These are phyloP conservation scores for Percina caprodes DNA, from an alignment of 2,113 vertebrate genomes.

Conservation along the genomic window DNA sequence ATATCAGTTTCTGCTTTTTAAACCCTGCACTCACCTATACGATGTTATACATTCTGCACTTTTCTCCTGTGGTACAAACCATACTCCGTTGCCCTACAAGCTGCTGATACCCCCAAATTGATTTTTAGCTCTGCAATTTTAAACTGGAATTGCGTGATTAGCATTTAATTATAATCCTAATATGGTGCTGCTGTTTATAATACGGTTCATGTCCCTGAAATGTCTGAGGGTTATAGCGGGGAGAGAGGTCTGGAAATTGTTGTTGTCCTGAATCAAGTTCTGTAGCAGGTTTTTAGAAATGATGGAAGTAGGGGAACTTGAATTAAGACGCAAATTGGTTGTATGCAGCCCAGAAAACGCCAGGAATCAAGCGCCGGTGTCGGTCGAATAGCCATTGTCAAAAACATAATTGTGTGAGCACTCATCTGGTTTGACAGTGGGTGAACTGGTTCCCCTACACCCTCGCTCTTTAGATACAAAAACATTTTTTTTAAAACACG, in stretches of 20 bases:
- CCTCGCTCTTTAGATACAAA: slow-evolving; percentile 32
- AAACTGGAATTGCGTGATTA: slow-evolving; percentile 56
- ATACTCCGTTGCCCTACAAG: slow-evolving; percentile 36
- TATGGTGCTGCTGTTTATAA: slow-evolving; percentile 53
- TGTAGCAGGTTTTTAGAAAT: slow-evolving; percentile 39
- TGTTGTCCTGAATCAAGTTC: slow-evolving; percentile 19
- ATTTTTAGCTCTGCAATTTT: slow-evolving; percentile 54
- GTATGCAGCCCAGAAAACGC: slow-evolving; percentile 24
- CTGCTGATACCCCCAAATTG: slow-evolving; percentile 60
- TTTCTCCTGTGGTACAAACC: slow-evolving; percentile 21
- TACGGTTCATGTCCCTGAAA: slow-evolving; percentile 44
- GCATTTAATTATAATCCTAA: slow-evolving; percentile 69
- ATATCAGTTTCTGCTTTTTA: background rate
- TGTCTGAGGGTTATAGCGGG: slow-evolving; percentile 39
- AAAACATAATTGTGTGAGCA: slow-evolving; percentile 35
- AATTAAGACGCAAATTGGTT: slow-evolving; percentile 19
- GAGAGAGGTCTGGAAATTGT: slow-evolving; percentile 31
- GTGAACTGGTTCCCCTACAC: slow-evolving; percentile 47
- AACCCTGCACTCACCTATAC: slow-evolving; percentile 4
- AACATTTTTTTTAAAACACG: background rate
- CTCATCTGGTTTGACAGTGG: slow-evolving; percentile 48
- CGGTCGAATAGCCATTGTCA: slow-evolving; percentile 40
- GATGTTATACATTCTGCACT: slow-evolving; percentile 26
- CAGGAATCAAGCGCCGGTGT: slow-evolving; percentile 3
- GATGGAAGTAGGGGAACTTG: slow-evolving; percentile 3